Base-by-base conservation (phyloP, 1,140 invertebrate genomes). In the Reticulitermes speratus region DNA sequence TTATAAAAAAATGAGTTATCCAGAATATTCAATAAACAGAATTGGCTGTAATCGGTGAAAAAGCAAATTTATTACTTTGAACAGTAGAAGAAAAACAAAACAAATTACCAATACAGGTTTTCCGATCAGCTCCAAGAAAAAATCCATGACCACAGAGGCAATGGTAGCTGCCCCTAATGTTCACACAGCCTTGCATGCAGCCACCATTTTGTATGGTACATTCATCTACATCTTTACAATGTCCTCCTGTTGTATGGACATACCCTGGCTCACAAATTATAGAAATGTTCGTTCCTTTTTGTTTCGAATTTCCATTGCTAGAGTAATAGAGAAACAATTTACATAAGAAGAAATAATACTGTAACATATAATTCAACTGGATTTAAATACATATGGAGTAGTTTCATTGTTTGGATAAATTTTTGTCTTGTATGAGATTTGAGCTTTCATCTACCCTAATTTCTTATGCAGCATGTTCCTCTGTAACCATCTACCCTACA, bases 151-250 rank as follows among this genome's bases (percentile, higher is more conserved):
- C 45, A 83, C 90, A 90, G 3, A 82, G 45, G 82, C 88, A 87
- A 25, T 89, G 87, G 14, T 87, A 87, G 82, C 82, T 85, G 19
- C 86, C 87, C 7, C 91, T 92, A 0, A 90, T 91, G 86, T 94
- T 94, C 3, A 90, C 87, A 87, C 91, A 92, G 44, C 88, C 88
- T 85, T 92, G 91, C 0, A 91, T 91, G 88, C 92, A 92, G 32
- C 91, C 91, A 25, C 90, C 91, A 88, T 92, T 92, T 65, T 90
- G 85, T 38, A 90, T 89, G 45, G 88, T 86, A 90, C 93, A 94
- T 86, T 93, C 93, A 88, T 93, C 90, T 87, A 92, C 82, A 88
- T 92, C 92, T 69, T 88, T 87, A 88, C 92, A 93, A 48, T 89
- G 89, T n/a, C 91, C 90, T 0, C 89, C 86, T 0, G 88, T 89